These are phyloP conservation scores for Dasysyrphus albostriatus DNA, from an alignment of 2,888 invertebrate genomes.

Conservation along the genomic window DNA sequence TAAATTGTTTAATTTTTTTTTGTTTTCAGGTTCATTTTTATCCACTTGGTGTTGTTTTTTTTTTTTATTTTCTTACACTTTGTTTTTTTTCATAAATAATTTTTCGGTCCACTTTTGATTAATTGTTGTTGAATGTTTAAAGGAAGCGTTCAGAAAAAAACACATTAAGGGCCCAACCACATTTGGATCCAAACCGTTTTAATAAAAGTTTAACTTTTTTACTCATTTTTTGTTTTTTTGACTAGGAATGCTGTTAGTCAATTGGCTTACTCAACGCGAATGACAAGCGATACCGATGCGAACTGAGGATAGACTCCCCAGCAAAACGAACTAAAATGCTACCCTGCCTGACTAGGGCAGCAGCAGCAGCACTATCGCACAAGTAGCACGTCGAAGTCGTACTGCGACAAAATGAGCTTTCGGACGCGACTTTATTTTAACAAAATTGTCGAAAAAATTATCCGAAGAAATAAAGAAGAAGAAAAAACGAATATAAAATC, in stretches of 20 bases:
- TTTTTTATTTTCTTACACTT: neutral
- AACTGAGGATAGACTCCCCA: conserved; percentile 55
- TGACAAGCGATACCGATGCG: conserved; percentile 70
- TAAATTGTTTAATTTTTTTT: conserved; percentile 4
- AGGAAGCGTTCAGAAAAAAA: conserved; percentile 19
- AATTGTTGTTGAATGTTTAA: neutral
- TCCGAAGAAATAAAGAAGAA: conserved; percentile 36
- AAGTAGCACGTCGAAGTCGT: conserved; percentile 73
- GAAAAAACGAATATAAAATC: conserved; percentile 35
- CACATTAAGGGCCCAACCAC: conserved; percentile 5
- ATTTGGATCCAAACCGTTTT: conserved; percentile 5
- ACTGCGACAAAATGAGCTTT: conserved; percentile 76
- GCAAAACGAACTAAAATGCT: conserved; percentile 9
- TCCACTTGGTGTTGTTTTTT: conserved; percentile 10
- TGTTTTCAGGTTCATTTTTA: conserved; percentile 5
- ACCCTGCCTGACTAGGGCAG: conserved; percentile 27
- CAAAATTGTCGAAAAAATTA: conserved; percentile 64
- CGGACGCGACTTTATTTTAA: conserved; percentile 75
- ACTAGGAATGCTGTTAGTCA: conserved; percentile 32
- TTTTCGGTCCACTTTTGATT: conserved; percentile 1
- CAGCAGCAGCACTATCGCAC: conserved; percentile 56
- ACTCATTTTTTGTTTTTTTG: conserved; percentile 7
- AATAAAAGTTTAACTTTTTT: neutral
- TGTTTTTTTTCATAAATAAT: neutral
- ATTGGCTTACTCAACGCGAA: conserved; percentile 70